A percentile compares a stretch with the other conserved stretches of the same genome.
These are phyloP conservation scores for Chirona hameri DNA, from an alignment of 2,888 invertebrate genomes.

Conservation along the genomic window DNA sequence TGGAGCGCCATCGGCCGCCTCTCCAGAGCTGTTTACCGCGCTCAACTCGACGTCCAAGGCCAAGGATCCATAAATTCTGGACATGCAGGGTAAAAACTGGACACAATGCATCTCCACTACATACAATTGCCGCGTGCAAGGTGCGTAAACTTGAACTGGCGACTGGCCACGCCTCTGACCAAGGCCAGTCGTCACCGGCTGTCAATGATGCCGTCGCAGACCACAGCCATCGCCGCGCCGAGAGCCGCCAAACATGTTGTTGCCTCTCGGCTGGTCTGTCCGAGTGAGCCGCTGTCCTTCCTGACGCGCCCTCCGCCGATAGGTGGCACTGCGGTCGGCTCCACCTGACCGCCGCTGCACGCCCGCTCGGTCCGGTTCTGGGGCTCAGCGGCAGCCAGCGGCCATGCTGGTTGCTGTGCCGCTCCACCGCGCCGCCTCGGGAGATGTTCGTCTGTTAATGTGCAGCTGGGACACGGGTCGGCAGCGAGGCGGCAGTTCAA, in stretches of 20 bases:
- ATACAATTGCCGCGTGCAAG: not conserved
- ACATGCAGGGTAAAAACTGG: conserved; percentile 9
- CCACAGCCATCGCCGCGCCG: not conserved
- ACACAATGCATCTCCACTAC: conserved; percentile 6
- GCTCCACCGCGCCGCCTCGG: not conserved
- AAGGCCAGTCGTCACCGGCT: not conserved
- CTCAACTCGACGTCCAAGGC: not conserved
- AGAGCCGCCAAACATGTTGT: not conserved
- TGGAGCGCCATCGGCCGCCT: too few relatives aligned
- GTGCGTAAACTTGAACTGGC: conserved; percentile 24
- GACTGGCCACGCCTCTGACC: not conserved
- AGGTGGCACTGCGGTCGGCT: not conserved
- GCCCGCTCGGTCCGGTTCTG: not conserved
- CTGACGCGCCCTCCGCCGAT: not conserved
- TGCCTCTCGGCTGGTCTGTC: not conserved
- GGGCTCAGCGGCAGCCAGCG: too few relatives aligned
- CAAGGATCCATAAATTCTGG: conserved; percentile 26
- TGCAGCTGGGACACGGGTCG: not conserved
- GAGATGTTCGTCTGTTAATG: not conserved
- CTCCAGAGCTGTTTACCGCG: not conserved
- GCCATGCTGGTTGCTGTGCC: not conserved
- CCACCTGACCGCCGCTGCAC: not conserved
- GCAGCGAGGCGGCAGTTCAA: not conserved
- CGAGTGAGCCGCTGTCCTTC: not conserved
- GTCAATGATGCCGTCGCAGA: not conserved